A percentile compares a stretch with the other conserved stretches of the same genome.
phyloP scores from a whole-genome alignment of 2,797 vertebrate genomes.

The Tiaroga cobitis region DNA sequence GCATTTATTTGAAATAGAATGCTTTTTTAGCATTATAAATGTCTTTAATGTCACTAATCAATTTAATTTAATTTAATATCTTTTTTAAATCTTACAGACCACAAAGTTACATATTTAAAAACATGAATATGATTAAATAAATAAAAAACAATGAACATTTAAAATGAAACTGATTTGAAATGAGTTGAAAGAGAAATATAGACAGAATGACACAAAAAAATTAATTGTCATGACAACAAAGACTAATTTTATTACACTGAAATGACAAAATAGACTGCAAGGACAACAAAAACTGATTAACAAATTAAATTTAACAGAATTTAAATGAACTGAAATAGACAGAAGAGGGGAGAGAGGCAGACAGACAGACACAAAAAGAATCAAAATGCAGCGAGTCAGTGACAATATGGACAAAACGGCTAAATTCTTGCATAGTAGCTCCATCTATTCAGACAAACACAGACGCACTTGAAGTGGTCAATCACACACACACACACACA shows the following conservation, averaged over 20 bases:
- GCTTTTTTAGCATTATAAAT: background rate
- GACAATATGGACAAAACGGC: background rate
- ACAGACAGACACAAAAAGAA: conserved; percentile 25
- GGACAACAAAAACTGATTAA: background rate
- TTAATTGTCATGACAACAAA: background rate
- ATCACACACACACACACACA: conserved; percentile 46
- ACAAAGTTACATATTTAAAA: background rate
- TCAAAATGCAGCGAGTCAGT: conserved; percentile 1
- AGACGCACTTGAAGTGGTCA: conserved; percentile 40
- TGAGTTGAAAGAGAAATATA: background rate
- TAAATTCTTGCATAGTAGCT: conserved; percentile 29
- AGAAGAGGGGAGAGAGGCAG: background rate
- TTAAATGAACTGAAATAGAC: background rate
- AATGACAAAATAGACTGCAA: background rate
- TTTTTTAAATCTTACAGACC: background rate
- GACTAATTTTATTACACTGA: background rate
- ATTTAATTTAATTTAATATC: background rate
- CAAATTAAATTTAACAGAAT: background rate
- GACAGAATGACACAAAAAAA: background rate
- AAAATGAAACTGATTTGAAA: conserved; percentile 8
- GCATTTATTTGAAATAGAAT: background rate
- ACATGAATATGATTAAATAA: background rate
- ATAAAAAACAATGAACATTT: background rate
- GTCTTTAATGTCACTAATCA: background rate
- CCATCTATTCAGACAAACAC: conserved; percentile 11